Base-by-base conservation (phyloP, 2,113 vertebrate genomes). In the Antechinus stuartii region DNA sequence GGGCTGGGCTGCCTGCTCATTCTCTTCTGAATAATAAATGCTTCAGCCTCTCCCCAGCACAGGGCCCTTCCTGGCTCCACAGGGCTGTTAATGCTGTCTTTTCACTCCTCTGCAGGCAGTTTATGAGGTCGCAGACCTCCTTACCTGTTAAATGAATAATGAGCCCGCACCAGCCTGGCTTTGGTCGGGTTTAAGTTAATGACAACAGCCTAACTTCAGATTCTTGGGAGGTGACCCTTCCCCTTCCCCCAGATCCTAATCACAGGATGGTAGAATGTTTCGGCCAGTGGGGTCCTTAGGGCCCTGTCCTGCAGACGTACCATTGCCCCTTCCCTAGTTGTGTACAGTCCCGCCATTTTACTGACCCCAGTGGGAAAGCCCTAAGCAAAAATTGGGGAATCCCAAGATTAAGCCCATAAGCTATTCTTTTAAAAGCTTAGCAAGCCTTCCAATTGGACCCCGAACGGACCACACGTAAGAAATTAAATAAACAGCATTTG, bases 401-500 rank as follows among this genome's bases (percentile, higher is more conserved):
- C 95, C 92, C 94, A 91, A 96, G 89, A 96, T 96, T 96, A 96
- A 96, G 97, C 97, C 97, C 92, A 42, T 91, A 95, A 96, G 90
- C 96, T 68, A 94, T 0, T 95, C 93, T 98, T 96, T 93, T 46
- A 90, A 97, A 96, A 98, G 91, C 93, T 94, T 94, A 94, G 96
- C 91, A 91, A 97, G 92, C 92, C 91, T 93, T 94, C 93, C 0
- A 0, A 96, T 95, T 98, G 97, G 97, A 98, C 97, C 97, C 97
- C 96, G 97, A 98, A 97, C 95, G 98, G 98, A 98, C 98, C 98
- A 98, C 98, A 99, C 98, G 57, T 96, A 97, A 99, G 98, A 98
- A 99, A 98, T 98, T 98, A 99, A 99, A 98, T 98, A 99, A 99
- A 98, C 98, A 98, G 98, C 96, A 98, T 98, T 98, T 98, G 98